Conservation (phyloP, 2,113 vertebrate genomes). For the Chlorodrepanis virens region DNA sequence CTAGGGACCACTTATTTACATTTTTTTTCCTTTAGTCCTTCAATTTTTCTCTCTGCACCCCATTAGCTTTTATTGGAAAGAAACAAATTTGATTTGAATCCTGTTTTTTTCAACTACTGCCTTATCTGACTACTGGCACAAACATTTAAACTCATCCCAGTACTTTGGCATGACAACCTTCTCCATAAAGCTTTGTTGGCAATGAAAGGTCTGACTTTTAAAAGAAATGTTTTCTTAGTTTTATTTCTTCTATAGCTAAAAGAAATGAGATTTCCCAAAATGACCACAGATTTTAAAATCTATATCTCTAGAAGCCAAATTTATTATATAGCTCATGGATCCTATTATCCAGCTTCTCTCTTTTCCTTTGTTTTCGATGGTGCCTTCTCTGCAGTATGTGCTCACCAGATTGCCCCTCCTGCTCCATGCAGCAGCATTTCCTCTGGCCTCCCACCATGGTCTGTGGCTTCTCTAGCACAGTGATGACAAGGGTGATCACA, state of each 20-base stretch:
- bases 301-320: background rate
- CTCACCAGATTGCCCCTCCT: background rate
- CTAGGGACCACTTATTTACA: background rate
- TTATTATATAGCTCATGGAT: background rate
- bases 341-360: background rate
- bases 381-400: background rate
- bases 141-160: background rate
- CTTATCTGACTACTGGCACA: background rate
- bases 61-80: background rate
- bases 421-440: background rate
- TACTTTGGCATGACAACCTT: background rate
- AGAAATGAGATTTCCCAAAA: background rate
- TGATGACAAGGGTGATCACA: fast-evolving
- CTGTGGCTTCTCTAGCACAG: background rate
- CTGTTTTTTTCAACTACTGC: background rate
- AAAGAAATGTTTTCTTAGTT: background rate
- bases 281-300: background rate
- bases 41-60: background rate
- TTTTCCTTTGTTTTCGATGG: background rate
- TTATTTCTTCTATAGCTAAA: background rate
- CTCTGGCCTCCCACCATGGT: fast-evolving
- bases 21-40: background rate
- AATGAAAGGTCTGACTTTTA: background rate
- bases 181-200: background rate
- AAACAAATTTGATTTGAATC: background rate